These are phyloP conservation scores for Matsumurasca onukii DNA, from an alignment of 1,140 invertebrate species.

Conservation along the genomic window DNA sequence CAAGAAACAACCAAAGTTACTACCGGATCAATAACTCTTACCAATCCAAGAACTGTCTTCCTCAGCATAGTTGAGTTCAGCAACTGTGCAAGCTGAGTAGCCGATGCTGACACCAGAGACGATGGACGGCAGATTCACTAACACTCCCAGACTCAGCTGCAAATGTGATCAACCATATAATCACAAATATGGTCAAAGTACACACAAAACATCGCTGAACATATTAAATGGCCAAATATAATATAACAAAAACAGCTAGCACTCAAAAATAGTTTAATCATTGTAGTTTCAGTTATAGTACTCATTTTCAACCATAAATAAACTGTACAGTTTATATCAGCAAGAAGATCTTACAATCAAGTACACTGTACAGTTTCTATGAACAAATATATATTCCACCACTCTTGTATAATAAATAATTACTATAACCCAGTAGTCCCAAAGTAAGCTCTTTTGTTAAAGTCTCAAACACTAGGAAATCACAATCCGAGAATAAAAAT, in stretches of 20 bases:
- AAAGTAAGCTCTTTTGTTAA: too few relatives aligned
- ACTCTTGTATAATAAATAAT: too few relatives aligned
- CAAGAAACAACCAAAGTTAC: conserved; percentile 10
- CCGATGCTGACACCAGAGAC: conserved; percentile 53
- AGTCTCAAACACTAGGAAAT: too few relatives aligned
- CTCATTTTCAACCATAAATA: background rate
- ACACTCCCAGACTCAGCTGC: conserved; percentile 42
- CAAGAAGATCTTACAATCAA: too few relatives aligned
- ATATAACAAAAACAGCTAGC: background rate
- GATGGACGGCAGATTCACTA: conserved; percentile 51
- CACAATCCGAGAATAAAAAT: too few relatives aligned
- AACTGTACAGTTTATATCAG: background rate
- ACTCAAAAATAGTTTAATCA: background rate
- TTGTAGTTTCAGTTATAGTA: background rate
- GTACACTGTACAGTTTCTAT: too few relatives aligned
- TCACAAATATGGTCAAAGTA: background rate
- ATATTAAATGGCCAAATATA: background rate
- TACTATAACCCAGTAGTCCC: too few relatives aligned
- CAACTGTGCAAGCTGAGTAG: conserved; percentile 53
- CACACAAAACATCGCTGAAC: background rate
- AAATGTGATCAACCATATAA: conserved; percentile 24
- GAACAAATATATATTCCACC: too few relatives aligned
- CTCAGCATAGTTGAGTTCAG: conserved; percentile 45
- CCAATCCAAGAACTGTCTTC: conserved; percentile 55
- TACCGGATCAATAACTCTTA: conserved; percentile 40